Percentiles rank a stretch among this genome's conserved stretches.
Conservation (phyloP, 2,797 vertebrate species). For the Bufotes viridis region DNA sequence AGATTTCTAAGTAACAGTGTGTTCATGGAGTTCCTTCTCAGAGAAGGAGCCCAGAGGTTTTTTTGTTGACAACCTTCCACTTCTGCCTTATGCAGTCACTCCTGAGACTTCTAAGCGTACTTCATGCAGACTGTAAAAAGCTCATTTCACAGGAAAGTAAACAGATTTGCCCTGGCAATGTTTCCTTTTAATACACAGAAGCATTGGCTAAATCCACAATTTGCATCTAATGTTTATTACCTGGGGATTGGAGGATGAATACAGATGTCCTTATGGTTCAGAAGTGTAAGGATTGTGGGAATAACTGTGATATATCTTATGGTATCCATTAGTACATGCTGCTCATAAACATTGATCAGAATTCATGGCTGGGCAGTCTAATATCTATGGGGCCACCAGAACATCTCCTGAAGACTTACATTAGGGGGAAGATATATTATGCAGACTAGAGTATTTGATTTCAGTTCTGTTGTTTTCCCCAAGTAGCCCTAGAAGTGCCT, state of each 20-base stretch:
- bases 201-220: neutral
- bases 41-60: neutral
- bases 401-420: neutral
- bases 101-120: neutral
- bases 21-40: neutral
- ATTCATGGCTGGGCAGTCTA: neutral
- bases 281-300: neutral
- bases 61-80: neutral
- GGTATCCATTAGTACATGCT: neutral
- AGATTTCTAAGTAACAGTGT: neutral
- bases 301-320: neutral
- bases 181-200: neutral
- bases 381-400: neutral
- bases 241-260: neutral
- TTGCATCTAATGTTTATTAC: neutral
- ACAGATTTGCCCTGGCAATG: neutral
- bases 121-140: neutral
- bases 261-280: neutral
- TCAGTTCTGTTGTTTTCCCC: neutral
- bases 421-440: neutral
- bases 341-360: neutral
- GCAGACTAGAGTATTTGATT: neutral
- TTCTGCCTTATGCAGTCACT: neutral
- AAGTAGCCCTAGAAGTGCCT: neutral
- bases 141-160: neutral